These are phyloP conservation scores for Schlechtendalia chinensis DNA, from an alignment of 1,140 invertebrate species.

Conservation along the genomic window DNA sequence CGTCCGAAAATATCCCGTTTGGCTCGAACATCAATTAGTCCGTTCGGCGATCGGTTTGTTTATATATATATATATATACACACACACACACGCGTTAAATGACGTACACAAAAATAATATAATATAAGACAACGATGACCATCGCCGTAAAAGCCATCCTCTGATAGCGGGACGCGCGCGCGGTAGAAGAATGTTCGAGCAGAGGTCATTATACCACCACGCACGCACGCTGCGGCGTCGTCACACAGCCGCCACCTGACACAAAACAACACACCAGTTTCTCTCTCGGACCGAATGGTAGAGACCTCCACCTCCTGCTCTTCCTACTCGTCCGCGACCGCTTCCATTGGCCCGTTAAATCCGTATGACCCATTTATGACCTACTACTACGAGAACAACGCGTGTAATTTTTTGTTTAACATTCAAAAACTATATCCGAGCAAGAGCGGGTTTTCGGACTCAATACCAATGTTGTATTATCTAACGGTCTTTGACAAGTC, in stretches of 20 bases:
- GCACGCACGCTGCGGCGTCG: background rate
- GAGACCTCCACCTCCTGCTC: no score
- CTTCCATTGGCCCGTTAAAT: constrained; percentile 1
- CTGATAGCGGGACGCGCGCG: background rate
- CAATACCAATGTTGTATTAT: background rate
- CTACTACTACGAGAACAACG: constrained; percentile 14
- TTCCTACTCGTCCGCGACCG: background rate
- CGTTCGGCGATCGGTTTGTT: background rate
- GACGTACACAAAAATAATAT: background rate
- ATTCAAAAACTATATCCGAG: background rate
- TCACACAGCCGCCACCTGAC: background rate
- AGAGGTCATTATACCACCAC: constrained; percentile 26
- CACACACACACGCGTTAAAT: no score
- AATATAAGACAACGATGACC: background rate
- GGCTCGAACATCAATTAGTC: constrained; percentile 14
- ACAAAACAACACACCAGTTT: constrained; percentile 39
- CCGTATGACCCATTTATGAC: constrained; percentile 23
- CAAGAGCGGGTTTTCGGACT: constrained; percentile 6
- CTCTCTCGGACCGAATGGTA: constrained; percentile 13
- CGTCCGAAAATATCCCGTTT: constrained; percentile 15
- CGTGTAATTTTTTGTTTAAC: background rate
- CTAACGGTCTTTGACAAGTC: background rate
- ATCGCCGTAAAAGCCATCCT: background rate
- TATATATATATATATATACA: background rate
- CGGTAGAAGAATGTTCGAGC: constrained; percentile 1